Evolutionary conservation across 1,140 invertebrate species (phyloP), one percentile per base, ranked within the genome.

Genomic region (Atta cephalotes): DNA sequence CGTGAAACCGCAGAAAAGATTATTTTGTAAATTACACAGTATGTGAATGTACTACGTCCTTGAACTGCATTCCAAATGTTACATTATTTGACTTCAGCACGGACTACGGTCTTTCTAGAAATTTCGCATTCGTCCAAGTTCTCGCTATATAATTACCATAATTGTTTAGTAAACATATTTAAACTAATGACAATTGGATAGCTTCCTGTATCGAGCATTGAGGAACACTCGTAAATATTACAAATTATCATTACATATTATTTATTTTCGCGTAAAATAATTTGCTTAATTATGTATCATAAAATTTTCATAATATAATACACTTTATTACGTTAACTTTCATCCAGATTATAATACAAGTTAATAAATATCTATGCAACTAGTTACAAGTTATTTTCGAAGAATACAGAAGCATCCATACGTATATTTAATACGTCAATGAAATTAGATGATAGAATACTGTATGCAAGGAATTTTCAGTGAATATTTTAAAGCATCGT

Each of bases 41-140:
- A 21, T 60, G 25, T 16, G 35, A 60, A 51, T 16, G 25, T 49
- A 16, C 0, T 10, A 14, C 28, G 56, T 25, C 68, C 35, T 84
- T 84, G 80, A 74, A 21, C 28, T 18, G 56, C 39, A 74, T 84
- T 63, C 39, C 18, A 68, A 2, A 16, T 18, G 21, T 28, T 60
- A 49, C 25, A 14, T 31, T 62, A 39, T 25, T 21, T 9, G 21
- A 28, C 28, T 58, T 25, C 16, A 82, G 12, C 53, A 72, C 45
- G 16, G 31, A 35, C 31, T 35, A 14, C 4, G 3, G 72, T 31
- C 3, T n/a, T 62, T 25, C 12, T 49, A 16, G 31, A 66, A 21
- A 16, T 25, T 25, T 25, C 25, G 18, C 9, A 35, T 6, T 49
- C 49, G 7, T 14, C 45, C 18, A 14, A 31, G 6, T 5, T 62